Conservation (phyloP, 2,797 vertebrate species). For the Tangara arthus region DNA sequence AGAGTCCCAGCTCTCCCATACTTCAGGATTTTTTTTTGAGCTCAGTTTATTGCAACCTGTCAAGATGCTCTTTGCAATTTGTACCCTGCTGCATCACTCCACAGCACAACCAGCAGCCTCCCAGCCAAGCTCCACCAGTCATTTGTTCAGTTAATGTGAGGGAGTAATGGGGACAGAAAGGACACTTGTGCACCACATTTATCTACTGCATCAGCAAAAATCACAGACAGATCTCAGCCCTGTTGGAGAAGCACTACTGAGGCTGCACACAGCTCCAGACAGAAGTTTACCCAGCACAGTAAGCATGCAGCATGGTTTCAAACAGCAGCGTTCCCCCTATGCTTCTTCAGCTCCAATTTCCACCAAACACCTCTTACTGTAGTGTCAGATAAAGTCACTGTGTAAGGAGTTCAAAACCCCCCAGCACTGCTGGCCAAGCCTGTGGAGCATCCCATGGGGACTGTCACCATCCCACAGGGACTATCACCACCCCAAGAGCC, state of each 20-base stretch:
- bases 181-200: background rate
- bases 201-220: background rate
- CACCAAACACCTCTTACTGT: background rate
- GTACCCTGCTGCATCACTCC: background rate
- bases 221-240: background rate
- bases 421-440: background rate
- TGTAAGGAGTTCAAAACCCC: fast-evolving
- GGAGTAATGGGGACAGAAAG: background rate
- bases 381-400: background rate
- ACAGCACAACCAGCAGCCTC: background rate
- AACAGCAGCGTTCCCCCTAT: fast-evolving
- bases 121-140: background rate
- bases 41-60: background rate
- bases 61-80: background rate
- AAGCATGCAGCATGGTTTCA: background rate
- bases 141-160: background rate
- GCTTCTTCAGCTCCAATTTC: background rate
- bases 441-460: fast-evolving
- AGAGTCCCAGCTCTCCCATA: background rate
- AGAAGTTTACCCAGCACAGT: background rate
- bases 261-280: background rate
- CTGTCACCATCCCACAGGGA: no score
- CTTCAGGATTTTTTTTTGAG: background rate
- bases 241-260: background rate
- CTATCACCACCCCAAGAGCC: no score